Evolutionary conservation across 2,113 vertebrate genomes (phyloP).

Genomic region (Lethenteron camtschaticum): DNA sequence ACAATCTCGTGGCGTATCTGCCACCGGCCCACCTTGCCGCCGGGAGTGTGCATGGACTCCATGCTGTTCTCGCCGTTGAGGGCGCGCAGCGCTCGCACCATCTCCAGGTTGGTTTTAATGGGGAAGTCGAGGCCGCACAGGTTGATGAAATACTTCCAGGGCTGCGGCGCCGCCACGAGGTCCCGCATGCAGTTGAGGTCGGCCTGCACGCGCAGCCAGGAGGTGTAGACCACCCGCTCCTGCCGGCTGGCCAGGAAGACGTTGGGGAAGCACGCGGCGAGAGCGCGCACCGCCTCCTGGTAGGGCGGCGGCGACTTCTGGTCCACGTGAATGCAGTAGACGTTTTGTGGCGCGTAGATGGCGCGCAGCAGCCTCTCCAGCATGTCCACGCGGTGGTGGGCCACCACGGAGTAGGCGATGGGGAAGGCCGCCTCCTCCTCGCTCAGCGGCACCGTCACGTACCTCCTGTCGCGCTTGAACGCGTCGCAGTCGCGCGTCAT

Average conservation of each 20-base stretch:
- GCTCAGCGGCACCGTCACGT: conserved; percentile 31
- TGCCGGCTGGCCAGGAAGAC: conserved; percentile 41
- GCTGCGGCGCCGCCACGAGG: conserved; percentile 24
- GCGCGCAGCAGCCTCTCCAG: conserved; percentile 28
- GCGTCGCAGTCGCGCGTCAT: conserved; percentile 31
- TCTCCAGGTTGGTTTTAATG: conserved; percentile 69
- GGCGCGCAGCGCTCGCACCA: conserved; percentile 33
- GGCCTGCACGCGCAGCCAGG: conserved; percentile 58
- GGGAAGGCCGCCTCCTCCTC: conserved; percentile 49
- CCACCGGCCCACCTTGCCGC: no score
- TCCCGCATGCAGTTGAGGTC: conserved; percentile 74
- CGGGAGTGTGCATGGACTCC: conserved; percentile 17
- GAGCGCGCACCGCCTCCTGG: conserved; percentile 25
- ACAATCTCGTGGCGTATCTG: no score
- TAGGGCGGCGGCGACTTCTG: conserved; percentile 31
- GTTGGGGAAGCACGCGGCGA: conserved; percentile 50
- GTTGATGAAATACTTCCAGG: conserved; percentile 70
- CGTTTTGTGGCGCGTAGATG: conserved; percentile 40
- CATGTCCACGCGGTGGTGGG: conserved; percentile 45
- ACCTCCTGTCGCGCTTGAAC: conserved; percentile 28
- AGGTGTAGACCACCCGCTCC: conserved; percentile 45
- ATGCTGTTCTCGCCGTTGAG: conserved; percentile 46
- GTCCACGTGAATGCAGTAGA: conserved; percentile 45
- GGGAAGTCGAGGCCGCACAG: conserved; percentile 77
- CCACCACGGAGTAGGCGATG: conserved; percentile 58